Conservation (phyloP, 2,888 invertebrate species). For the Drosophila vallismaia region DNA sequence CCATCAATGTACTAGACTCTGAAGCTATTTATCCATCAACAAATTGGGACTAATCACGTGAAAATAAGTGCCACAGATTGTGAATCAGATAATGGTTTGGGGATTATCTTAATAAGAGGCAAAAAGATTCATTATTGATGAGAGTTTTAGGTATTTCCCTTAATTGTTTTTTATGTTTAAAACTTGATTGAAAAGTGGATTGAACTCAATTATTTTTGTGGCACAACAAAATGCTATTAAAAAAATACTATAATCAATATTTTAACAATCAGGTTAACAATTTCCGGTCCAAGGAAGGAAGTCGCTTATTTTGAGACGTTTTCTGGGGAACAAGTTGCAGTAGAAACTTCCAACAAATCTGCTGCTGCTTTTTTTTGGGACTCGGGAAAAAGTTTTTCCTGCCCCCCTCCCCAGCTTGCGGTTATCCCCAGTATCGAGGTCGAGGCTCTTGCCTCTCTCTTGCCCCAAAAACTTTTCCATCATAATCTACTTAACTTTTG, state of each 20-base stretch:
- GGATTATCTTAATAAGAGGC: slow-evolving; percentile 23
- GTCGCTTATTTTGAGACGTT: slow-evolving; percentile 49
- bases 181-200: no score
- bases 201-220: slow-evolving; percentile 4
- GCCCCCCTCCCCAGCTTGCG: slow-evolving; percentile 26
- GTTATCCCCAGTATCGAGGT: slow-evolving; percentile 42
- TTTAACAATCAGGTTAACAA: slow-evolving; percentile 34
- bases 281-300: slow-evolving; percentile 53
- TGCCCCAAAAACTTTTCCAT: slow-evolving; percentile 70
- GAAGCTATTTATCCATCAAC: slow-evolving; percentile 36
- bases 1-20: slow-evolving; percentile 36
- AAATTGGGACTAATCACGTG: slow-evolving; percentile 27
- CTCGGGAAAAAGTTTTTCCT: slow-evolving; percentile 38
- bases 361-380: slow-evolving; percentile 7
- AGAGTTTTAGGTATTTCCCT: neutral
- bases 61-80: slow-evolving; percentile 16
- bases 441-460: slow-evolving; percentile 17
- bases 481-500: slow-evolving; percentile 80
- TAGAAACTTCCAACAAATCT: no score
- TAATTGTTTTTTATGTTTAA: neutral
- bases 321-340: neutral
- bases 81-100: neutral
- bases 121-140: neutral
- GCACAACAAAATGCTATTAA: neutral
- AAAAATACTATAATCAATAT: slow-evolving; percentile 27